These are phyloP conservation scores for Antigone vipio DNA, from an alignment of 2,113 vertebrate genomes.

Conservation along the genomic window DNA sequence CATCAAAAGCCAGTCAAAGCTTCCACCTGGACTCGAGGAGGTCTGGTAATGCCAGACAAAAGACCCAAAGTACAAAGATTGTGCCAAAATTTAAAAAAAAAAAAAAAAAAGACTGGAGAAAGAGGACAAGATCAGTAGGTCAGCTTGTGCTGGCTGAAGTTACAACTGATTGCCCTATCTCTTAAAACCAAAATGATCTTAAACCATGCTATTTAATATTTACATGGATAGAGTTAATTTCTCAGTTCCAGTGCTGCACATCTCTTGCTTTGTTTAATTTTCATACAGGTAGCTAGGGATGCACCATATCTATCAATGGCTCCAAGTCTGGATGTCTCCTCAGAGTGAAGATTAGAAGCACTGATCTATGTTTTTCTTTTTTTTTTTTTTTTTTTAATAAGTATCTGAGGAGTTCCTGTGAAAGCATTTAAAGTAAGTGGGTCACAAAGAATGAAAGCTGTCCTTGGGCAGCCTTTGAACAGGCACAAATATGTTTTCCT, in stretches of 20 bases:
- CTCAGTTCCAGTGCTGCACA: neutral
- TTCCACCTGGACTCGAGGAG: neutral
- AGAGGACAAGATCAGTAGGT: neutral
- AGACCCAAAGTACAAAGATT: neutral
- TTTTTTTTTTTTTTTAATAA: neutral
- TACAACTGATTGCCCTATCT: neutral
- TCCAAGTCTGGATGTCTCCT: constrained; percentile 26
- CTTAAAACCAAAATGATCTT: neutral
- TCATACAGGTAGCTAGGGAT: neutral
- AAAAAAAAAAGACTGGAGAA: neutral
- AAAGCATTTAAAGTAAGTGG: constrained; percentile 57
- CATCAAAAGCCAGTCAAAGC: neutral
- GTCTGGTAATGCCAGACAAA: neutral
- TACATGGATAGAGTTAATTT: neutral
- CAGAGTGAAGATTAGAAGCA: constrained; percentile 36
- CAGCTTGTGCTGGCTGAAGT: neutral
- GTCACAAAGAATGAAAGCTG: constrained; percentile 65
- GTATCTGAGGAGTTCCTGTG: constrained; percentile 24
- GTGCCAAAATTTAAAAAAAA: neutral
- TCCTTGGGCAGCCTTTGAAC: constrained; percentile 55
- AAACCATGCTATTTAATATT: neutral
- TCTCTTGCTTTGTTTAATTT: constrained; percentile 37
- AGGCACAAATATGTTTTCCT: constrained; percentile 13
- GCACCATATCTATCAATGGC: neutral
- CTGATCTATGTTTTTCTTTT: neutral